These are phyloP conservation scores for Myrmecophaga tridactyla DNA, from an alignment of 2,113 vertebrate species.

Conservation along the genomic window DNA sequence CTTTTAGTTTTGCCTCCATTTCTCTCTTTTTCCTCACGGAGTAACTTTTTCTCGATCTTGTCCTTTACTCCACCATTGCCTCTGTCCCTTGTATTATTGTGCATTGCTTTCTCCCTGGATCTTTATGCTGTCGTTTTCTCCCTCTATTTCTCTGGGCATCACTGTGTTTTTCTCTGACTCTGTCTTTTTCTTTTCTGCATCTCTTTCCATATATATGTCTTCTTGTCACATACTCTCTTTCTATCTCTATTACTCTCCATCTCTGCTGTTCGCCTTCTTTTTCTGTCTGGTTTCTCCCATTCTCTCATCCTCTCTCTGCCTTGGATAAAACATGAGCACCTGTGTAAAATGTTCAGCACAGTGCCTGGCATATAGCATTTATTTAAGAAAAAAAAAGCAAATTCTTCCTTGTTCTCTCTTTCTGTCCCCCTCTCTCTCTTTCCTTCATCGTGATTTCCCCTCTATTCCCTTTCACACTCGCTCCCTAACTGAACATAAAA, in stretches of 20 bases:
- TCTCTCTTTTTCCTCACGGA: not conserved
- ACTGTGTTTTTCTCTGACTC: not conserved
- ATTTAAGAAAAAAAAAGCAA: not conserved
- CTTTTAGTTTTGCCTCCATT: not conserved
- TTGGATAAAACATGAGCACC: not conserved
- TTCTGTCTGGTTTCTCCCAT: not conserved
- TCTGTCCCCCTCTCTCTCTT: not conserved
- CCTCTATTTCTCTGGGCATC: not conserved
- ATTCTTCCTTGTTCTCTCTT: not conserved
- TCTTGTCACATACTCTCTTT: not conserved
- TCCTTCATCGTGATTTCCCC: not conserved
- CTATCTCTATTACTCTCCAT: fast-evolving
- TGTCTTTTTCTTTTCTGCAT: not conserved
- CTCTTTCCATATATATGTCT: not conserved
- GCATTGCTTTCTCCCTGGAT: not conserved
- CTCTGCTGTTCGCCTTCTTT: not conserved
- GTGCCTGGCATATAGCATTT: not conserved
- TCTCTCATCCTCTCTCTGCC: not conserved
- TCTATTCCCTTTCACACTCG: not conserved
- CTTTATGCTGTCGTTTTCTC: not conserved
- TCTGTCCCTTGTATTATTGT: not conserved
- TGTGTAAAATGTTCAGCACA: not conserved
- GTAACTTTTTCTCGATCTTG: not conserved
- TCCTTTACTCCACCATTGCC: not conserved
- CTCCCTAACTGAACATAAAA: constrained; percentile 50